Evolutionary conservation across 2,888 invertebrate genomes (phyloP).

Genomic region (Athripsodes cinereus): DNA sequence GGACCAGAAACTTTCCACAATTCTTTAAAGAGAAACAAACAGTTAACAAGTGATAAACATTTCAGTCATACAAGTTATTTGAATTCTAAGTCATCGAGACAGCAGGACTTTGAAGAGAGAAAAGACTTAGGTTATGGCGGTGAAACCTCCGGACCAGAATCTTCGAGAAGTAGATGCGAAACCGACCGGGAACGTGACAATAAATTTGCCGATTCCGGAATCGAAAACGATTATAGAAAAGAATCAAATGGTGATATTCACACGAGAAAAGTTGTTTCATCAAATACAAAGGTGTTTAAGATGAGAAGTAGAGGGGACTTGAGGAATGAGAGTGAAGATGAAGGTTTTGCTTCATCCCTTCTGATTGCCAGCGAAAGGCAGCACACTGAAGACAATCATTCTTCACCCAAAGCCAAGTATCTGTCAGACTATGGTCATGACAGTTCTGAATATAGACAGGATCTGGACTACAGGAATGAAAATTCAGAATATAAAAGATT

Average conservation of each 20-base stretch:
- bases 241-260: slow-evolving; percentile 58
- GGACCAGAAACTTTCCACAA: slow-evolving; percentile 51
- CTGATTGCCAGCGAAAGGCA: slow-evolving; percentile 68
- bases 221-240: slow-evolving; percentile 72
- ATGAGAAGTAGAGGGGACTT: slow-evolving; percentile 31
- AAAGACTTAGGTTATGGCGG: slow-evolving; percentile 48
- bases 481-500: slow-evolving; percentile 44
- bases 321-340: slow-evolving; percentile 61
- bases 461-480: slow-evolving; percentile 38
- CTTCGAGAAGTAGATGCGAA: slow-evolving; percentile 42
- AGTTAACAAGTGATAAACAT: slow-evolving; percentile 37
- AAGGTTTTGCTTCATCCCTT: slow-evolving; percentile 61
- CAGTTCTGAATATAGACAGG: slow-evolving; percentile 37
- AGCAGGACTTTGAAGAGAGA: slow-evolving; percentile 40
- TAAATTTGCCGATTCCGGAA: slow-evolving; percentile 69
- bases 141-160: slow-evolving; percentile 41
- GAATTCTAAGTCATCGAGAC: slow-evolving; percentile 33
- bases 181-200: slow-evolving; percentile 51
- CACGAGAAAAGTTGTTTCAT: slow-evolving; percentile 33
- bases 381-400: slow-evolving; percentile 59
- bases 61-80: slow-evolving; percentile 19
- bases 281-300: slow-evolving; percentile 28
- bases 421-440: slow-evolving; percentile 37
- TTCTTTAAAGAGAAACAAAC: slow-evolving; percentile 55
- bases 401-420: slow-evolving; percentile 31